Conservation (phyloP, 2,113 vertebrate genomes). For the cattle (Bos taurus) region DNA sequence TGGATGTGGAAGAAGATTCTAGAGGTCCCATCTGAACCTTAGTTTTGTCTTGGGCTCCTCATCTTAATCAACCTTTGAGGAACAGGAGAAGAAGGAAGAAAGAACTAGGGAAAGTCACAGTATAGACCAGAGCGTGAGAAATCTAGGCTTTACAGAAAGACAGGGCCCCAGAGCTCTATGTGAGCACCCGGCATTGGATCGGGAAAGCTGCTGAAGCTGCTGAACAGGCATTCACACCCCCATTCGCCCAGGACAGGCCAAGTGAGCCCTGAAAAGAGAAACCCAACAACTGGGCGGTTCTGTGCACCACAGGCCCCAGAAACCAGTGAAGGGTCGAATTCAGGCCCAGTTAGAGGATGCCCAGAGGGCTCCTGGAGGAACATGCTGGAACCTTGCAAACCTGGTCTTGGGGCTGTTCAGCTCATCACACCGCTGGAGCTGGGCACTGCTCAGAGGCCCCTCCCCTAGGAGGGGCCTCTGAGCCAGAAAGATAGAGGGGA, state of each 20-base stretch:
- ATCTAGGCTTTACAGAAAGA: neutral
- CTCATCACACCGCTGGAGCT: accelerated
- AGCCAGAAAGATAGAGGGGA: neutral
- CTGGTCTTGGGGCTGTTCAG: neutral
- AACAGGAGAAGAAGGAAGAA: neutral
- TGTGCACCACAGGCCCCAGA: neutral
- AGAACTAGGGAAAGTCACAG: neutral
- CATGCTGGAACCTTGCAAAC: neutral
- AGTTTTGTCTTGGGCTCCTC: neutral
- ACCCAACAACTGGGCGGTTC: neutral
- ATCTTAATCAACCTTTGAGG: neutral
- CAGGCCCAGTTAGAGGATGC: neutral
- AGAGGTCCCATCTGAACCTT: neutral
- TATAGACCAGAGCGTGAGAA: neutral
- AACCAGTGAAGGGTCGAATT: neutral
- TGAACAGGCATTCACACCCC: neutral
- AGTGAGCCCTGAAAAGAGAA: neutral
- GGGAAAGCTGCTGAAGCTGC: neutral
- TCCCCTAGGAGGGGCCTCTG: neutral
- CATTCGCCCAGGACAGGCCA: neutral
- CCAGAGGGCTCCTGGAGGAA: neutral
- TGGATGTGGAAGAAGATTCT: neutral
- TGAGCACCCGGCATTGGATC: neutral
- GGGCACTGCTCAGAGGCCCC: neutral
- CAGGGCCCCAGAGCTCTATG: neutral